Evolutionary conservation across 2,113 vertebrate species (phyloP), one percentile per base, ranked within the genome.

Genomic region (Coryphaenoides rupestris): DNA sequence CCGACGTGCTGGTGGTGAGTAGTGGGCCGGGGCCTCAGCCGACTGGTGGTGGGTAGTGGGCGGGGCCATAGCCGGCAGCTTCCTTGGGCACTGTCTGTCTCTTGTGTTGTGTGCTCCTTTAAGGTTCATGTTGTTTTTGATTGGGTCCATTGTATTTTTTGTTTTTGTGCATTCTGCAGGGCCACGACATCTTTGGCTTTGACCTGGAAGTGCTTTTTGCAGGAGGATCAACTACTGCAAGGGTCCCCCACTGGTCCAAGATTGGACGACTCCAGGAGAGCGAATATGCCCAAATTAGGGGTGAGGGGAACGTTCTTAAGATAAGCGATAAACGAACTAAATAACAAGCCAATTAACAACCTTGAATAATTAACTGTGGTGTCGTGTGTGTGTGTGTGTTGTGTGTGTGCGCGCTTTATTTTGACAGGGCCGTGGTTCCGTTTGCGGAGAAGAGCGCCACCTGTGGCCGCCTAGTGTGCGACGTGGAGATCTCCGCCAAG

Each of bases 151-250:
- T 26, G 24, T 26, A 47, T 12, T 3, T 16, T 47, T 47, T 12
- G 46, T 21, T 13, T 15, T 5, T 26, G 33, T 17, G 15, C 65
- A 76, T 87, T 45, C 87, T 87, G 65, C 80, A 99, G 97, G 97
- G 97, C 81, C 97, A 99, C 72, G 95, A 96, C 90, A 97, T 99
- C 86, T 95, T 95, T 85, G 95, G 97, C 17, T 99, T 98, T 89
- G 95, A 98, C 88, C 88, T 99, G 80, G 95, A 98, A 86, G 93
- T 99, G 63, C 90, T 99, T 24, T n/a, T 92, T 99, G 75, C 96
- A 99, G 88, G n/a, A 91, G 97, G 87, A 95, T 99, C 85, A 93
- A 84, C 66, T 68, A 65, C 21, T 94, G 92, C 84, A 99, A 98
- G 82, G n/a, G 96, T 98, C 82, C 95, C 96, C 59, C 90, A 95